phyloP scores from a whole-genome alignment of 2,797 vertebrate species.

The Thripadectes ignobilis region DNA sequence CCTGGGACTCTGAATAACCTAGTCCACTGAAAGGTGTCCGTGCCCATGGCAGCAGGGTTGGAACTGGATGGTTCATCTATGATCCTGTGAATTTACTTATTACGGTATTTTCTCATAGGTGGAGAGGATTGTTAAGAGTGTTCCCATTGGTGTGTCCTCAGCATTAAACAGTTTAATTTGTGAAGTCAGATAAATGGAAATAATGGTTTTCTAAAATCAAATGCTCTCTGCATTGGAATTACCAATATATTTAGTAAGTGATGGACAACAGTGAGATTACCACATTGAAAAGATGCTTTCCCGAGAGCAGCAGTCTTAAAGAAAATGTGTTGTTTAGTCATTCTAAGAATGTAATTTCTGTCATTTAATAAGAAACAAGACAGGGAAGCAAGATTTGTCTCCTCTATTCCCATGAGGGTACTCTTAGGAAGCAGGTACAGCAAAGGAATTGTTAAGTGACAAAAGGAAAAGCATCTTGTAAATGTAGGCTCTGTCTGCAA shows the following conservation, averaged over 20 bases:
- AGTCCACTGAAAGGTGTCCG: background rate
- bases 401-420: background rate
- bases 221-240: background rate
- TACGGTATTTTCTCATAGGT: background rate
- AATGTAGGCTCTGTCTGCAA: background rate
- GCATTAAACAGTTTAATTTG: background rate
- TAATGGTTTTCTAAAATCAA: background rate
- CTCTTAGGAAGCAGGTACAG: background rate
- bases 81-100: background rate
- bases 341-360: background rate
- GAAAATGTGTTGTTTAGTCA: background rate
- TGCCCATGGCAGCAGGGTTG: background rate
- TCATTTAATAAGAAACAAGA: background rate
- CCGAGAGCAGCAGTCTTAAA: background rate
- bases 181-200: background rate
- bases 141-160: background rate
- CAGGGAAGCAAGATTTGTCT: background rate
- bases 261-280: background rate
- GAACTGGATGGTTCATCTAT: background rate
- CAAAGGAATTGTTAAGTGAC: background rate
- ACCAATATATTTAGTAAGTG: background rate
- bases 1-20: background rate
- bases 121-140: background rate
- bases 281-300: background rate
- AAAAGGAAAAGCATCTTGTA: background rate